A percentile compares a stretch with the other conserved stretches of the same genome.
These are phyloP conservation scores for Drosophila anomalata DNA, from an alignment of 2,888 invertebrate genomes.

Conservation along the genomic window DNA sequence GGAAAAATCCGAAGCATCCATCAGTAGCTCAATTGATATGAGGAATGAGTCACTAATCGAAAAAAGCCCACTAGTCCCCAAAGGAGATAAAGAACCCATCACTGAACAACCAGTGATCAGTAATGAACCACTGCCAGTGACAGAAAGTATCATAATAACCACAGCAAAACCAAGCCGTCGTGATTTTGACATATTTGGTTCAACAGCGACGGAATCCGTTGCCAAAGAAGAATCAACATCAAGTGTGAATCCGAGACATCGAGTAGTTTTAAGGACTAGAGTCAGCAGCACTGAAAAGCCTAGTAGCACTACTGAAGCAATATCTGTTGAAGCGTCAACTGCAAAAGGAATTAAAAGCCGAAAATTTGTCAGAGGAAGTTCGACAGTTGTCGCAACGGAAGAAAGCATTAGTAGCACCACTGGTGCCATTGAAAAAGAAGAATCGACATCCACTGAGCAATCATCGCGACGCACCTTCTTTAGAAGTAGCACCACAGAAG, in stretches of 20 bases:
- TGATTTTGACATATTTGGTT: not conserved
- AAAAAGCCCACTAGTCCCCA: not conserved
- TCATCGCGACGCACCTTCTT: slow-evolving; percentile 21
- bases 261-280: slow-evolving; percentile 13
- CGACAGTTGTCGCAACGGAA: not conserved
- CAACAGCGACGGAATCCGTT: slow-evolving; percentile 10
- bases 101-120: slow-evolving; percentile 11
- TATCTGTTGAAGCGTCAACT: not conserved
- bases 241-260: slow-evolving; percentile 3
- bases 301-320: slow-evolving; percentile 3
- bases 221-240: slow-evolving; percentile 12
- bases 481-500: slow-evolving; percentile 10
- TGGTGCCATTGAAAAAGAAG: not conserved
- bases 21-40: not conserved
- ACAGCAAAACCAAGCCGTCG: slow-evolving; percentile 11
- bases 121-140: not conserved
- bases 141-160: slow-evolving; percentile 5
- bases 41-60: not conserved
- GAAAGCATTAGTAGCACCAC: not conserved
- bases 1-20: not conserved
- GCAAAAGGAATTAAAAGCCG: slow-evolving; percentile 12
- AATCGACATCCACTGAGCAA: not conserved
- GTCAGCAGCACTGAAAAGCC: slow-evolving; percentile 8
- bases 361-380: not conserved
- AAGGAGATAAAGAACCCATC: not conserved